Base-by-base conservation (phyloP, 2,113 vertebrate species). In the western clawed frog (Xenopus tropicalis) region DNA sequence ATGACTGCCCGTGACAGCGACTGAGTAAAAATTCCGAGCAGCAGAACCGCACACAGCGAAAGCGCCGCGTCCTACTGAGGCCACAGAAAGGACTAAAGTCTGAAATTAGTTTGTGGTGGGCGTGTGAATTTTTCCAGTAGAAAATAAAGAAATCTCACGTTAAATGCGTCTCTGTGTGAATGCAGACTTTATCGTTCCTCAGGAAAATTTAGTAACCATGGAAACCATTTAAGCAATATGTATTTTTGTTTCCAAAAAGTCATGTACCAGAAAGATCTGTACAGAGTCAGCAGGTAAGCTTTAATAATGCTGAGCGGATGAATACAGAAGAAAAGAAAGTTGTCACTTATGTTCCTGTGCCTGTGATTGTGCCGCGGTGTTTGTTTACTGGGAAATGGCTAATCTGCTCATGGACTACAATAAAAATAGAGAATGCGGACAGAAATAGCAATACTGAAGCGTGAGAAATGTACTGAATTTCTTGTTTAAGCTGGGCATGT, bases 251-350 rank as follows among this genome's bases (percentile, higher is more conserved):
- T 69, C 73, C 58, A 37, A 56, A n/a, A 66, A 62, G 51, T 17
- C 56, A 37, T 14, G 65, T 46, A 72, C 29, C 64, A 66, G 52
- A 66, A 66, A 66, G 51, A 72, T 72, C 37, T 59, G 57, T 22
- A 24, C 20, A 23, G 42, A 56, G 37, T 57, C 25, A 72, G 48
- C 21, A 56, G 62, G 62, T 65, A 62, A 72, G 20, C 13, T n/a
- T 56, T 72, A 72, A 72, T 64, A 61, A 72, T 17, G 25, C 14
- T 22, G 29, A 2, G 54, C 24, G n/a, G 48, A 43, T 22, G n/a
- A 64, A 64, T 72, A 44, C 20, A 44, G 20, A 4, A 70, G 16
- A 48, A 37, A 37, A 46, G 22, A 61, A 14, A 68, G 16, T 58
- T 58, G 20, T 14, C 16, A 54, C 52, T 54, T 54, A n/a, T 17